Percentiles rank a stretch among this genome's conserved stretches.
Evolutionary conservation across 2,888 invertebrate genomes (phyloP).

Genomic region (Heliconius ismenius): DNA sequence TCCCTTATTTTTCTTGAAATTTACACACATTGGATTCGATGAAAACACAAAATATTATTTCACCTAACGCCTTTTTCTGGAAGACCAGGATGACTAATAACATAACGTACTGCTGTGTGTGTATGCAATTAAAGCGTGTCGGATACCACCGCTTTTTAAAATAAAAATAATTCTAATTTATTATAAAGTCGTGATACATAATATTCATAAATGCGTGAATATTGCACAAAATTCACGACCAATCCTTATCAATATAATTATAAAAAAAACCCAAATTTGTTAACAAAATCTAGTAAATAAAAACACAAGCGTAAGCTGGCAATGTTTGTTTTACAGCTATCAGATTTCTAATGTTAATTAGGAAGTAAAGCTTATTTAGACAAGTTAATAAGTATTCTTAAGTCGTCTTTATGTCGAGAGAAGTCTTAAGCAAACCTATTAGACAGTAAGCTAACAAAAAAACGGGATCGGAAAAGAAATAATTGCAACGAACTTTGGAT

Average conservation of each 20-base stretch:
- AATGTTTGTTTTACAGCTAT: conserved; percentile 24
- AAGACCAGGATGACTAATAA: too few relatives aligned
- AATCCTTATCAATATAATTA: too few relatives aligned
- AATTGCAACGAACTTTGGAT: conserved; percentile 50
- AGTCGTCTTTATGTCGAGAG: conserved; percentile 73
- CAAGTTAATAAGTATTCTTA: conserved; percentile 73
- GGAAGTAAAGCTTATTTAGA: conserved; percentile 64
- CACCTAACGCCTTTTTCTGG: too few relatives aligned
- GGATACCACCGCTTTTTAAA: not conserved
- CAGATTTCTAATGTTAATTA: conserved; percentile 49
- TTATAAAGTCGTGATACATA: not conserved
- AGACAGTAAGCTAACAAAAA: conserved; percentile 65
- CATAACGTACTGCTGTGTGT: too few relatives aligned
- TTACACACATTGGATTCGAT: too few relatives aligned
- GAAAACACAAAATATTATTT: too few relatives aligned
- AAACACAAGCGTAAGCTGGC: conserved; percentile 4
- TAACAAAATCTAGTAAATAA: conserved; percentile 6
- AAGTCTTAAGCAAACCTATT: conserved; percentile 59
- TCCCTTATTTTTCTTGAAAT: too few relatives aligned
- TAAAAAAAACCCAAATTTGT: not conserved
- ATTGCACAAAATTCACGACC: too few relatives aligned
- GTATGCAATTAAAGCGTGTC: not conserved
- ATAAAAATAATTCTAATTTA: not conserved
- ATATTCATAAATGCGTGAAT: too few relatives aligned
- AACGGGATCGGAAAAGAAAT: conserved; percentile 60